These are phyloP conservation scores for Paedocypris sp. DNA, from an alignment of 2,113 vertebrate genomes.

Conservation along the genomic window DNA sequence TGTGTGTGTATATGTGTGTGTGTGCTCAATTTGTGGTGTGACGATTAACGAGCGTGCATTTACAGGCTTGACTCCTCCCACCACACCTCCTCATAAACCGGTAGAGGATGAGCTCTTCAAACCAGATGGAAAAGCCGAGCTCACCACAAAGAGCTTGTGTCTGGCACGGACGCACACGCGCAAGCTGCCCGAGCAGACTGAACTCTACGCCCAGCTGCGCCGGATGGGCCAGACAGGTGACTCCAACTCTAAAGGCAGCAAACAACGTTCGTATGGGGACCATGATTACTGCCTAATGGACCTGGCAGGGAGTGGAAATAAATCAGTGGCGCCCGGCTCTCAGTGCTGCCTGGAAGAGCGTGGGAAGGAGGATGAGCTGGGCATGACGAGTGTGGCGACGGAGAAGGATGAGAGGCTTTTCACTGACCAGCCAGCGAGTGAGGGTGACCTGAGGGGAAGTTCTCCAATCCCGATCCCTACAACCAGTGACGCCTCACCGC, in stretches of 20 bases:
- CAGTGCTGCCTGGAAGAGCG: conserved; percentile 25
- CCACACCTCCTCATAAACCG: conserved; percentile 90
- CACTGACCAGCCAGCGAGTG: conserved; percentile 18
- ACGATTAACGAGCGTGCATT: conserved; percentile 9
- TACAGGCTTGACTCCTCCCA: conserved; percentile 89
- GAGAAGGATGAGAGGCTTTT: conserved; percentile 27
- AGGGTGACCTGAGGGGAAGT: conserved; percentile 34
- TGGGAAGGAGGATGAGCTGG: background rate
- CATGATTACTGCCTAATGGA: conserved; percentile 86
- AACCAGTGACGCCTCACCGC: conserved; percentile 42
- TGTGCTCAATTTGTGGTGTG: background rate
- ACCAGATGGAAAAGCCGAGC: conserved; percentile 67
- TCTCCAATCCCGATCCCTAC: conserved; percentile 37
- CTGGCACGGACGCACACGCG: conserved; percentile 51
- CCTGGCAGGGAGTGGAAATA: conserved; percentile 54
- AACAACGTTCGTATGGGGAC: conserved; percentile 74
- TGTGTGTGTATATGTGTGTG: background rate
- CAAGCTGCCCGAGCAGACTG: conserved; percentile 83
- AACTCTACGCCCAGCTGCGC: conserved; percentile 83
- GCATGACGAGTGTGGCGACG: conserved; percentile 20
- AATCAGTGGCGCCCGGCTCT: conserved; percentile 40
- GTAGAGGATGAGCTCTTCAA: conserved; percentile 91
- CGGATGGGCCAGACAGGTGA: conserved; percentile 51
- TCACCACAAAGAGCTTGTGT: conserved; percentile 35
- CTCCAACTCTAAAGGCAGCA: conserved; percentile 50